Evolutionary conservation across 1,140 invertebrate genomes (phyloP).

Genomic region (Dinoponera quadriceps): DNA sequence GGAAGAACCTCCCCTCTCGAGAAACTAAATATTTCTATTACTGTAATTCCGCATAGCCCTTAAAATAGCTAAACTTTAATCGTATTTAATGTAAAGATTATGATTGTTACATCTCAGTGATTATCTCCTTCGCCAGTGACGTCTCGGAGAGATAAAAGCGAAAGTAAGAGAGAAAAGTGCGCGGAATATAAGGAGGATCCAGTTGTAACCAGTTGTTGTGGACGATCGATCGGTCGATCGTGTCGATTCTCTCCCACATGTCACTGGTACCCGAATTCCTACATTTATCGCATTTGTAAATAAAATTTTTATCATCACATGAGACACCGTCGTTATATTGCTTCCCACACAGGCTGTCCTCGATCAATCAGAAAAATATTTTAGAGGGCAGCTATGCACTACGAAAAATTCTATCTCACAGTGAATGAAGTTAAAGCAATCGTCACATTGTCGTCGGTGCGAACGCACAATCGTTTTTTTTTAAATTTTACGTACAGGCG

Average conservation of each 20-base stretch:
- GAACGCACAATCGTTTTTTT: not conserved
- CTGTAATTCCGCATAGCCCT: conserved; percentile 81
- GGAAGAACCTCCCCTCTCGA: conserved; percentile 55
- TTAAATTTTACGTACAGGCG: not conserved
- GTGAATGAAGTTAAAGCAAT: not conserved
- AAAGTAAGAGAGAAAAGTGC: not conserved
- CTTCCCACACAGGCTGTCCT: not conserved
- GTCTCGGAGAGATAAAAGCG: conserved; percentile 72
- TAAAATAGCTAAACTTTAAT: conserved; percentile 80
- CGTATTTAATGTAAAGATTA: conserved; percentile 83
- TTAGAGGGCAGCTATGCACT: not conserved
- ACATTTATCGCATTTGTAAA: conserved; percentile 85
- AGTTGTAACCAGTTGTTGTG: conserved; percentile 36
- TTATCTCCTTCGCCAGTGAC: conserved; percentile 78
- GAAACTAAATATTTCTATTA: conserved; percentile 76
- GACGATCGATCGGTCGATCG: conserved; percentile 48
- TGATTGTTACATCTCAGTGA: conserved; percentile 82
- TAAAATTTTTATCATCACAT: conserved; percentile 85
- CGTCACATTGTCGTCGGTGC: not conserved
- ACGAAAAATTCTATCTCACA: not conserved
- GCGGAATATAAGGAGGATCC: not conserved
- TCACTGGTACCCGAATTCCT: conserved; percentile 82
- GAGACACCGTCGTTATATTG: conserved; percentile 34
- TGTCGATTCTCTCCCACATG: conserved; percentile 78
- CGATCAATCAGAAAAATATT: not conserved